Evolutionary conservation across 2,113 vertebrate species (phyloP), one percentile per base, ranked within the genome.

Genomic region (Leptodactylus fuscus): DNA sequence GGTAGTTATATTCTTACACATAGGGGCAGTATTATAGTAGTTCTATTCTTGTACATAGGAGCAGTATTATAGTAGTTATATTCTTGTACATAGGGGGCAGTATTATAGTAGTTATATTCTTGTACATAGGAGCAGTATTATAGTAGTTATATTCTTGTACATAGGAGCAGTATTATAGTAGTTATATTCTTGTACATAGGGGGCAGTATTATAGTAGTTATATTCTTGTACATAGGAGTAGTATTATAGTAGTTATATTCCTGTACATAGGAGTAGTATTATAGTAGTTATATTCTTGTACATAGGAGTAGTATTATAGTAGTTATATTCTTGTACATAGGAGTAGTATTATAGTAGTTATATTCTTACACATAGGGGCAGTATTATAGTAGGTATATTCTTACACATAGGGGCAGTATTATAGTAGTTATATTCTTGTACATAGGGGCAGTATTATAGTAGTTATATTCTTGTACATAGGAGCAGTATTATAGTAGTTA

Each of bases 61-160:
- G 55, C 55, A 60, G 55, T 60, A 60, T 60, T 60, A 60, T 60
- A 60, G 55, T 27, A 60, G 55, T 60, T 60, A 60, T 60, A 60
- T 60, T 60, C 55, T 60, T 60, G 55, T 60, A 60, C 5, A 65
- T 65, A 65, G 10, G 41, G 60, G 2, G 60, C 60, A 65, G 60
- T 65, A 65, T 65, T 65, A 65, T 65, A 65, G 60, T 15, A 65
- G 62, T 67, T 67, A 67, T 67, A 67, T 67, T 67, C 62, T 67
- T 67, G 62, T 67, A 67, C 13, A 67, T 67, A 67, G 62, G 62
- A 34, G 62, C 62, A 67, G 62, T 67, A 67, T 67, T 67, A 67
- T 34, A 67, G 62, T 34, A 67, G 62, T 67, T 67, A 67, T 67
- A 67, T 67, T 67, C 29, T 67, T 34, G 27, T 67, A 67, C 13